These are phyloP conservation scores for Eledona agricola DNA, from an alignment of 2,888 invertebrate species.

Conservation along the genomic window DNA sequence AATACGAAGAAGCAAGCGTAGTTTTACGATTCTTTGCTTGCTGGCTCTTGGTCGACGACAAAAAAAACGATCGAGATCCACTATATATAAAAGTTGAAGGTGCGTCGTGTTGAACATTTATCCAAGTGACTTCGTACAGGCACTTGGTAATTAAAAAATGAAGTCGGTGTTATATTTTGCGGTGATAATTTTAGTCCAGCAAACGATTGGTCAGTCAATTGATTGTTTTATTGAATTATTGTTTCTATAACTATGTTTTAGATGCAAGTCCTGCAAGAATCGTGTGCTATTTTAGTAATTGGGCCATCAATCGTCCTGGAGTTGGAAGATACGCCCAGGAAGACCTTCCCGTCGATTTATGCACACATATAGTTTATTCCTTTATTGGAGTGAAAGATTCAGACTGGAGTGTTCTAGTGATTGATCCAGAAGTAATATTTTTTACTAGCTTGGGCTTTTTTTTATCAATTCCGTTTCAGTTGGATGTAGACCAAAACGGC, in stretches of 20 bases:
- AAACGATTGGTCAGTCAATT: slow-evolving; percentile 19
- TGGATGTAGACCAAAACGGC: slow-evolving; percentile 78
- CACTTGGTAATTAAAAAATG: slow-evolving; percentile 19
- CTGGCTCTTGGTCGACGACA: slow-evolving; percentile 44
- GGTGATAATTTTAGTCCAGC: slow-evolving; percentile 1
- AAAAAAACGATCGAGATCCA: slow-evolving; percentile 38
- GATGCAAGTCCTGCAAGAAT: slow-evolving; percentile 58
- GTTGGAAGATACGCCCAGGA: slow-evolving; percentile 84
- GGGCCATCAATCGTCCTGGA: slow-evolving; percentile 87
- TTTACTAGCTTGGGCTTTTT: not conserved
- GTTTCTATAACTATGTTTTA: slow-evolving; percentile 19
- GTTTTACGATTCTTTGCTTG: slow-evolving; percentile 21
- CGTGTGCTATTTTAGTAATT: slow-evolving; percentile 78
- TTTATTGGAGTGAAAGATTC: slow-evolving; percentile 86
- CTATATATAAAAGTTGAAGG: slow-evolving; percentile 38
- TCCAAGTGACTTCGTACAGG: slow-evolving; percentile 11
- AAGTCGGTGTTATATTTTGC: slow-evolving; percentile 8
- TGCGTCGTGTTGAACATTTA: slow-evolving; percentile 32
- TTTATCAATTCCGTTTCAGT: slow-evolving; percentile 58
- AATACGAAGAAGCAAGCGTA: slow-evolving; percentile 4
- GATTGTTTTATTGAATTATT: slow-evolving; percentile 3
- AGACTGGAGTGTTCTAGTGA: slow-evolving; percentile 78
- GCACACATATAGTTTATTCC: slow-evolving; percentile 88
- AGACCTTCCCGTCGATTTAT: slow-evolving; percentile 82
- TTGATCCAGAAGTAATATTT: slow-evolving; percentile 77